A percentile compares a stretch with the other conserved stretches of the same genome.
These are phyloP conservation scores for Schlechtendalia chinensis DNA, from an alignment of 1,140 invertebrate species.

Conservation along the genomic window DNA sequence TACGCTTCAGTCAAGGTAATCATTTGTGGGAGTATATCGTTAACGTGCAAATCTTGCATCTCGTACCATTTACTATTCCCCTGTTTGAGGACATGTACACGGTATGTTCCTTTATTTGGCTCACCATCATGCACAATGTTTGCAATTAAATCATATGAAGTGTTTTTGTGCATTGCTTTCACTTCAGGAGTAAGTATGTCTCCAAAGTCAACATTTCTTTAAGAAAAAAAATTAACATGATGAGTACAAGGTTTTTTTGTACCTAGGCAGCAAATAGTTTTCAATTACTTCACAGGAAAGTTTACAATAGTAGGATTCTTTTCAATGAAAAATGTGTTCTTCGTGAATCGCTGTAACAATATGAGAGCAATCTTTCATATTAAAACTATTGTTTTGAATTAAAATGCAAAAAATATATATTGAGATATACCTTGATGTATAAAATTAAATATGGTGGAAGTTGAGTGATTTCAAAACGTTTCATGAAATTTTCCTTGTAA, in stretches of 20 bases:
- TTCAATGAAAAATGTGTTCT: constrained; percentile 98
- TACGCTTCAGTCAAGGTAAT: constrained; percentile 98
- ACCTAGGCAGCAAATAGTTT: neutral
- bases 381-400: no score
- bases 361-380: no score
- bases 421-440: constrained; percentile 76
- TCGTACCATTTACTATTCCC: constrained; percentile 83
- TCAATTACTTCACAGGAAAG: constrained; percentile 92
- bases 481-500: constrained; percentile 97
- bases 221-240: constrained; percentile 48
- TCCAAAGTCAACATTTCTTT: constrained; percentile 93
- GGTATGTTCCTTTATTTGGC: constrained; percentile 89
- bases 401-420: no score
- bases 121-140: constrained; percentile 99
- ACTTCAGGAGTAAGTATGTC: constrained; percentile 88
- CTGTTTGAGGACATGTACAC: constrained; percentile 94
- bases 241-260: neutral
- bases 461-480: constrained; percentile 91
- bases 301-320: constrained; percentile 99
- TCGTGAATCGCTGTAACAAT: constrained; percentile 76
- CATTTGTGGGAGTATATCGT: constrained; percentile 97
- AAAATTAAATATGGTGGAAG: constrained; percentile 96
- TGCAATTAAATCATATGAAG: constrained; percentile 93
- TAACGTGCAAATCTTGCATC: constrained; percentile 98
- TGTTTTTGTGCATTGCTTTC: constrained; percentile 73